phyloP scores from a whole-genome alignment of 2,113 vertebrate species.

The Pedetes capensis region DNA sequence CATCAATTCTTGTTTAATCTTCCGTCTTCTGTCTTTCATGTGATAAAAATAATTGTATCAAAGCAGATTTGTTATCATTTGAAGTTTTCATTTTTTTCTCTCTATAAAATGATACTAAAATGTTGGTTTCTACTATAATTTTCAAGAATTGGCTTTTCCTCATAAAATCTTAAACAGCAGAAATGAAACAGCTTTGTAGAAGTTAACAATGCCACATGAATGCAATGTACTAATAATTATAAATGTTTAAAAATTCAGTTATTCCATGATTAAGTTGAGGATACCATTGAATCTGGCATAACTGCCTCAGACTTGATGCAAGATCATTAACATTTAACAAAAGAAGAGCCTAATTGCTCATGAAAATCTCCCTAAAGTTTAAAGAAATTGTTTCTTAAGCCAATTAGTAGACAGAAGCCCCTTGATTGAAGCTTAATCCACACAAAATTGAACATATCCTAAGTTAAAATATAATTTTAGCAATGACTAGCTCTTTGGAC shows the following conservation, averaged over 20 bases:
- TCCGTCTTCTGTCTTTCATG: conserved; percentile 32
- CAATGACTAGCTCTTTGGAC: background rate
- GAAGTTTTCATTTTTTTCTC: background rate
- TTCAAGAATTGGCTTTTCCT: background rate
- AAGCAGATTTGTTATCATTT: conserved; percentile 24
- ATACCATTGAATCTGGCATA: background rate
- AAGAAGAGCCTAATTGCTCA: background rate
- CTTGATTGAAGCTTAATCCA: conserved; percentile 19
- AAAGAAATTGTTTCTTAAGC: conserved; percentile 26
- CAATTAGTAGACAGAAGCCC: background rate
- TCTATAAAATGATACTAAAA: background rate
- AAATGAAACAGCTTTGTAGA: background rate
- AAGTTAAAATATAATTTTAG: background rate
- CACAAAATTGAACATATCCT: background rate
- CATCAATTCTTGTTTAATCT: conserved; percentile 46
- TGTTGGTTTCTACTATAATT: background rate
- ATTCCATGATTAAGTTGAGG: background rate
- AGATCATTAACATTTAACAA: conserved; percentile 41
- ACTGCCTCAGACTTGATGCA: background rate
- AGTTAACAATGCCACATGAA: background rate
- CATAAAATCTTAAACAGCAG: conserved; percentile 19
- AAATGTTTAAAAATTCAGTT: conserved; percentile 40
- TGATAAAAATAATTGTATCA: conserved; percentile 45
- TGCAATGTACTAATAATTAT: background rate
- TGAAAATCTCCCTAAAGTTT: conserved; percentile 21